These are phyloP conservation scores for Tetranychus cinnabarinus DNA, from an alignment of 1,140 invertebrate genomes.

Conservation along the genomic window DNA sequence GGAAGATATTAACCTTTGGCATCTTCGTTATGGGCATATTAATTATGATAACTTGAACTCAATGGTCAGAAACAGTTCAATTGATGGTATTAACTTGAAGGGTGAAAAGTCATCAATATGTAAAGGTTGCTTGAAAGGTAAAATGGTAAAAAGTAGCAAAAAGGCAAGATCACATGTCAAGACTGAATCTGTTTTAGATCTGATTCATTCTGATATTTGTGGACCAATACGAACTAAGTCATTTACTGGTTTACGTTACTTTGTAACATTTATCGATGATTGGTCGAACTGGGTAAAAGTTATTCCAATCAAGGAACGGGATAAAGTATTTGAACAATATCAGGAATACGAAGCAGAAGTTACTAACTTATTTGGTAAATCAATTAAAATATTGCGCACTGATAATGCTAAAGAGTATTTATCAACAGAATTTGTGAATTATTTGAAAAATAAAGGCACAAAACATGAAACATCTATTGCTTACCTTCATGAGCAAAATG, in stretches of 20 bases:
- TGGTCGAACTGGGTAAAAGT: constrained; percentile 11
- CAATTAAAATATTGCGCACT: constrained; percentile 5
- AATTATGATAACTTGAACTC: too few species aligned
- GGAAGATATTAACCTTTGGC: too few species aligned
- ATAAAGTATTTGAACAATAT: too few species aligned
- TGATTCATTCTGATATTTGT: constrained; percentile 18
- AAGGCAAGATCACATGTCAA: not conserved
- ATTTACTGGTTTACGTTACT: constrained; percentile 17
- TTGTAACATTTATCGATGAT: constrained; percentile 22
- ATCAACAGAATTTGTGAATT: not conserved
- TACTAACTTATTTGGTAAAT: not conserved
- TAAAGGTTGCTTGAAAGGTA: not conserved
- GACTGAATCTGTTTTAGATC: not conserved
- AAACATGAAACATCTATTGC: not conserved
- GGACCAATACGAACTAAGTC: constrained; percentile 22
- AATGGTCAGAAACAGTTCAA: too few species aligned
- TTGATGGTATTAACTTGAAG: too few species aligned
- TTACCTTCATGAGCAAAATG: constrained; percentile 22
- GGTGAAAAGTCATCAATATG: not conserved
- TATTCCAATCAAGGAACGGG: too few species aligned
- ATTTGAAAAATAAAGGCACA: not conserved
- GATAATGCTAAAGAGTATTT: constrained; percentile 9
- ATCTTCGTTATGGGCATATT: too few species aligned
- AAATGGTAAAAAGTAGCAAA: not conserved
- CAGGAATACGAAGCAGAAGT: not conserved